phyloP scores from a whole-genome alignment of 2,113 vertebrate genomes.

The Martes martes region DNA sequence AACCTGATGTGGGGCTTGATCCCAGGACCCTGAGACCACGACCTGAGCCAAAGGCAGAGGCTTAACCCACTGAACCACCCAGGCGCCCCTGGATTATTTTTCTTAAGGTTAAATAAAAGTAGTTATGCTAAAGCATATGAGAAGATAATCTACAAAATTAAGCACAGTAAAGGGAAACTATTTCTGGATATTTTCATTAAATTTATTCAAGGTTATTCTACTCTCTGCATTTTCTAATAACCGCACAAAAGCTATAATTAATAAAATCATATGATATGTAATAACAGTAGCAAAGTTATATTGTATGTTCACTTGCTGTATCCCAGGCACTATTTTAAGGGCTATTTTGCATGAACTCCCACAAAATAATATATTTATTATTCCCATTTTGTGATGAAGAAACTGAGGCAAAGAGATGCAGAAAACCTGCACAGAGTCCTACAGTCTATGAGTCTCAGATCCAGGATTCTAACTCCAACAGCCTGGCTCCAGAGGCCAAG shows the following conservation, averaged over 20 bases:
- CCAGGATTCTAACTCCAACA: not conserved
- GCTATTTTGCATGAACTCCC: not conserved
- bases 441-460: not conserved
- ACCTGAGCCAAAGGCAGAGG: too few relatives aligned
- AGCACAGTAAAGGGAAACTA: not conserved
- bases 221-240: not conserved
- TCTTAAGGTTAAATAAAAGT: not conserved
- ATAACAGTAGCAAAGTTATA: not conserved
- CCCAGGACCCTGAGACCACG: too few relatives aligned
- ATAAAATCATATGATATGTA: not conserved
- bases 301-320: not conserved
- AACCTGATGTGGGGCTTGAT: accelerated
- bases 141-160: not conserved
- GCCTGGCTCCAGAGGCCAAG: not conserved
- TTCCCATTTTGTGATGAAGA: not conserved
- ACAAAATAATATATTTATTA: not conserved
- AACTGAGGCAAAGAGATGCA: not conserved
- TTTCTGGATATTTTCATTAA: not conserved
- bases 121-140: not conserved
- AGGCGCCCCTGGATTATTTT: not conserved
- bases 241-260: not conserved
- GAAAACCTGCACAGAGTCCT: not conserved
- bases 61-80: too few relatives aligned
- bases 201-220: not conserved
- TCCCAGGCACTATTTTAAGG: not conserved